Evolutionary conservation across 2,113 vertebrate species (phyloP), one percentile per base, ranked within the genome.

Genomic region (Nibea coibor): DNA sequence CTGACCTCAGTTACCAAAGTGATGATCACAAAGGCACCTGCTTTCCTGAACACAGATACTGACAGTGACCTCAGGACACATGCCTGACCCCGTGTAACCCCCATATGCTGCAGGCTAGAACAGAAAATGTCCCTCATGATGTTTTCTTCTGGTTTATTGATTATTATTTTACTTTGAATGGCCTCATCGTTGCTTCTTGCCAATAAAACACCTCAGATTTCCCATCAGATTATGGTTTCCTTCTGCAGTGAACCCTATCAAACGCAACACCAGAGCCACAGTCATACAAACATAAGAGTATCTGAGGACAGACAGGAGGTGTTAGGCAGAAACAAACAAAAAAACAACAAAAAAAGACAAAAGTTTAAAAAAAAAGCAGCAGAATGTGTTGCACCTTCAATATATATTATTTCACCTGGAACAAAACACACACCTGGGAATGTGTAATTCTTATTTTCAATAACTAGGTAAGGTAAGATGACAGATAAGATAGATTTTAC

Each of bases 401-500:
- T 75, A 45, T 24, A 22, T 35, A 66, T 79, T 51, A 83, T 48
- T 64, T 70, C 78, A 91, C 81, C 86, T 88, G 88, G 58, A 80
- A 58, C 80, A 51, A 61, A 72, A 82, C 50, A 58, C 69, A 65
- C 87, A 87, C 78, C 74, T 63, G 71, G 71, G 75, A 89, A 83
- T 22, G 75, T 31, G 56, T 71, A 48, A 80, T 82, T 84, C 71
- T 77, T 50, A 58, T 80, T 77, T 86, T 80, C 78, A 82, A 85
- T 85, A 87, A 81, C 66, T 19, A 65, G 53, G 57, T 68, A 50
- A 66, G 51, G 51, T 70, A 82, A 56, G 79, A 82, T 63, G 88
- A 84, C 82, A 82, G 87, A 81, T 59, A 22, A 73, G 78, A 86
- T 80, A 51, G 66, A 84, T 86, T 84, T 76, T 39, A 80, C 17